Percentiles rank a stretch among this genome's conserved stretches.
Conservation (phyloP, 2,113 vertebrate species). For the Origma solitaria region DNA sequence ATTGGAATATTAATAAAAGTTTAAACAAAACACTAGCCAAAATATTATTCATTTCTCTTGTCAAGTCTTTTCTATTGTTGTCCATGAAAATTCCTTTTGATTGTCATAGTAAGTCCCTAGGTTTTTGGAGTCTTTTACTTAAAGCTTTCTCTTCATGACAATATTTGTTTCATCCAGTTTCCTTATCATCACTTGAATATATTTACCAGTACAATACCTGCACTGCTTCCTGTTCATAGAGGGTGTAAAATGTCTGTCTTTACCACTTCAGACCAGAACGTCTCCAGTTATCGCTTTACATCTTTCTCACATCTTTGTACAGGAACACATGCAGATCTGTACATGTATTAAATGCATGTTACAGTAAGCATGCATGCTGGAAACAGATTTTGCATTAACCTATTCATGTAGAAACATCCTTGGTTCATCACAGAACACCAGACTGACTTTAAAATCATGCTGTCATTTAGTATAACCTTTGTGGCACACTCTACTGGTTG, state of each 20-base stretch:
- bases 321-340: neutral
- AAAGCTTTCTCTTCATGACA: neutral
- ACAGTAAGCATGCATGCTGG: neutral
- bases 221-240: neutral
- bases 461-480: neutral
- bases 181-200: neutral
- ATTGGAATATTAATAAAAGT: neutral
- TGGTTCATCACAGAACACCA: neutral
- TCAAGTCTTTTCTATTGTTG: neutral
- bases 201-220: neutral
- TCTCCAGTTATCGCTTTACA: neutral
- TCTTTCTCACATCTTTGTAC: neutral
- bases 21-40: neutral
- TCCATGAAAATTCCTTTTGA: neutral
- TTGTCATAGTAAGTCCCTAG: neutral
- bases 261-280: neutral
- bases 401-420: neutral
- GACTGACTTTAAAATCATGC: neutral
- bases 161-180: neutral
- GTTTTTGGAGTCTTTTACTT: neutral
- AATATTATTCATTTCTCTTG: neutral
- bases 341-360: neutral
- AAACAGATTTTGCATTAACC: neutral
- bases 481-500: neutral
- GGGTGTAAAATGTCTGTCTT: neutral